Base-by-base conservation (phyloP, 2,888 invertebrate genomes). In the Hecatera dysodea region DNA sequence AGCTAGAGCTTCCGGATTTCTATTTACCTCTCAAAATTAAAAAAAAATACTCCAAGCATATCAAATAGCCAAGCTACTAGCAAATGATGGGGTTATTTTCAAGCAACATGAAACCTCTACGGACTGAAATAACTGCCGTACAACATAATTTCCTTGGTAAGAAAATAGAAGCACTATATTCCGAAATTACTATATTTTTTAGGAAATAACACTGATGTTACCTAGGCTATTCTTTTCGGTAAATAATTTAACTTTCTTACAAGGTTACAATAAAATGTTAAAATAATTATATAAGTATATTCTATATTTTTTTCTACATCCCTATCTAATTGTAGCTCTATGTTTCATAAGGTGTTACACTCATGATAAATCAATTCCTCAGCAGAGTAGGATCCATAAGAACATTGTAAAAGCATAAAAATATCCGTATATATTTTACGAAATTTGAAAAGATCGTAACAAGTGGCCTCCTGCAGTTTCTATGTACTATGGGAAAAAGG, bases 331-430 rank as follows among this genome's bases (percentile, higher is more conserved):
- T 71, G 46, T 27, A 33, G n/a, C n/a, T n/a, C n/a, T 7, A 8
- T 33, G 8, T 33, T 33, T 33, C 33, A 33, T 33, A 33, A 33
- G 33, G 33, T 7, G 8, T 33, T 7, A 33, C 33, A 33, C 33
- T 33, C 6, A 33, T 33, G 6, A 44, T 15, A 81, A n/a, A 63
- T 61, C 52, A 76, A 63, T 69, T 72, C 64, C 11, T 19, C n/a
- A 24, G 55, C 12, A 64, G 33, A 57, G 24, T 60, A 33, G 36
- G 36, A 27, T 33, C n/a, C n/a, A 59, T 15, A 55, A 50, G 4
- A 72, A 57, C 24, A 48, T n/a, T 64, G 12, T 52, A 48, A 12
- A 8, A 17, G 19, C 15, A 19, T 11, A 44, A 15, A n/a, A 42
- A 33, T 22, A 55, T 4, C 17, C 17, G 24, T 56, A 44, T 42